Percentiles rank a stretch among this genome's conserved stretches.
Evolutionary conservation across 2,113 vertebrate species (phyloP).

Genomic region (Cyprinodon variegatus): DNA sequence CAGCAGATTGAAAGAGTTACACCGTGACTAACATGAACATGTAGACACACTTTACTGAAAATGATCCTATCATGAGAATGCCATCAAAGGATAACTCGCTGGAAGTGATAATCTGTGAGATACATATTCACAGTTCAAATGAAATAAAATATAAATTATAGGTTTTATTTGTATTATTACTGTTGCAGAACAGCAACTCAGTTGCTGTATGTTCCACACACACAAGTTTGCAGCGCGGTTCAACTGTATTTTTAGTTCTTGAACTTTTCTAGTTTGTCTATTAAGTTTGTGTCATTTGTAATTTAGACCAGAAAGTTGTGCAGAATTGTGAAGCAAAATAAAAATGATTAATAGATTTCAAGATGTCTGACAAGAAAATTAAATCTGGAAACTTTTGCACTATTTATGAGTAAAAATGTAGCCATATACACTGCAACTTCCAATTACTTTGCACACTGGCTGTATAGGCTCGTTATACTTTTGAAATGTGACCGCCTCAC

Average conservation of each 20-base stretch:
- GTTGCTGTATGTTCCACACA: neutral
- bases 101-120: conserved; percentile 5
- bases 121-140: neutral
- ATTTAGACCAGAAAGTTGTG: neutral
- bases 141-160: neutral
- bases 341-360: neutral
- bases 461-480: too few relatives aligned
- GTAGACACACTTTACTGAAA: conserved; percentile 24
- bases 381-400: neutral
- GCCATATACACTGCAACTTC: too few relatives aligned
- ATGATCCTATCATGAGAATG: conserved; percentile 37
- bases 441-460: too few relatives aligned
- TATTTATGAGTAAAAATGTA: too few relatives aligned
- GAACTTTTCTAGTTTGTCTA: neutral
- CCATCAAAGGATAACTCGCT: conserved; percentile 43
- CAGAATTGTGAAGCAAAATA: too few relatives aligned
- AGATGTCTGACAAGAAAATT: neutral
- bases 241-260: neutral
- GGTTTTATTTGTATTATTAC: neutral
- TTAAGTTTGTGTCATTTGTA: neutral
- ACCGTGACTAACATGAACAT: conserved; percentile 43
- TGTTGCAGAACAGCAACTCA: neutral
- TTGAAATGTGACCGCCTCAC: too few relatives aligned
- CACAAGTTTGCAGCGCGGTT: neutral
- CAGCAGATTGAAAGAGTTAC: conserved; percentile 40